These are phyloP conservation scores for Carcharodon carcharias DNA, from an alignment of 2,797 vertebrate species.

Conservation along the genomic window DNA sequence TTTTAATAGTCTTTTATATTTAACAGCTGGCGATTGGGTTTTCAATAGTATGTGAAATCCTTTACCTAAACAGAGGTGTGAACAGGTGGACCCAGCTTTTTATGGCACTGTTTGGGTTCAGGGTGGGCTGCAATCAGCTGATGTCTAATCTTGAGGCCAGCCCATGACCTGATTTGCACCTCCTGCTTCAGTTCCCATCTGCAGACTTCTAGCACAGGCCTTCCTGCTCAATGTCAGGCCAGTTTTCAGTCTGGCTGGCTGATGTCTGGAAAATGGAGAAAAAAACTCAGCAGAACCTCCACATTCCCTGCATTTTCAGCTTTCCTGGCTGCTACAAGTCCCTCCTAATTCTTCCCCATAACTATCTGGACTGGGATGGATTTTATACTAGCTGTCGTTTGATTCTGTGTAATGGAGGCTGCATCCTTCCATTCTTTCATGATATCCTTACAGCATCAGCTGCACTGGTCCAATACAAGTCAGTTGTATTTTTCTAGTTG, in stretches of 20 bases:
- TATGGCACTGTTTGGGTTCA: neutral
- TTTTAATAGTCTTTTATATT: neutral
- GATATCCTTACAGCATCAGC: neutral
- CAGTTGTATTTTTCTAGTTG: neutral
- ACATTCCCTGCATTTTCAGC: neutral
- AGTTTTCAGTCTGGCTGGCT: neutral
- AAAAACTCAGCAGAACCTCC: neutral
- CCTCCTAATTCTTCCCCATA: too few relatives aligned
- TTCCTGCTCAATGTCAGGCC: neutral
- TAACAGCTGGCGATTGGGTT: too few relatives aligned
- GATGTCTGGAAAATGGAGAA: neutral
- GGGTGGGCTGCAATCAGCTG: neutral
- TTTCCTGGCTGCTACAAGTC: neutral
- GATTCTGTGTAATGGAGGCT: neutral
- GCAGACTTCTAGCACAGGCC: neutral
- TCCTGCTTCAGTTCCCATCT: neutral
- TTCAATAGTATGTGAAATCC: neutral
- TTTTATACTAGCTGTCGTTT: neutral
- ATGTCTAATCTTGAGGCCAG: neutral
- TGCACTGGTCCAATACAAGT: neutral
- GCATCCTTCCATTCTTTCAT: neutral
- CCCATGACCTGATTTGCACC: neutral
- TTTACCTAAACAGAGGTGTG: neutral
- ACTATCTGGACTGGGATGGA: neutral
- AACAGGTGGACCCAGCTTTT: neutral